Conservation (phyloP, 1,140 invertebrate genomes). For the Calosoma granatense region DNA sequence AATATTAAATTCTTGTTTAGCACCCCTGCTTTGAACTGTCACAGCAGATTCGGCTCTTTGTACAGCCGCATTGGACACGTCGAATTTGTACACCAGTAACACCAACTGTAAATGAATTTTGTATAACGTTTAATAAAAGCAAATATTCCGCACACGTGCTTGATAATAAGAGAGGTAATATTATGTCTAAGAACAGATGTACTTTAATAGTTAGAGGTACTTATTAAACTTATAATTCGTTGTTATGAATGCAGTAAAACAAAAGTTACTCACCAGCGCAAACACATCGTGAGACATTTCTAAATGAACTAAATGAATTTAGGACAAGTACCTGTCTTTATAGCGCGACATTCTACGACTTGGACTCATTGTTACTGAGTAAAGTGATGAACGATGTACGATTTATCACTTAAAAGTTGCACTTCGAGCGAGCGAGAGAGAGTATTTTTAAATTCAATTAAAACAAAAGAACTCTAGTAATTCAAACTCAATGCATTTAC, state of each 20-base stretch:
- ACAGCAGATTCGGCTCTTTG: neutral
- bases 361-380: neutral
- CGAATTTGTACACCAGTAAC: neutral
- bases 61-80: neutral
- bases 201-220: no score
- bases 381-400: conserved; percentile 1
- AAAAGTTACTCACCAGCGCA: neutral
- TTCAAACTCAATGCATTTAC: no score
- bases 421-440: neutral
- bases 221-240: no score
- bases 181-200: no score
- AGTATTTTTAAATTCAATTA: neutral
- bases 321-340: neutral
- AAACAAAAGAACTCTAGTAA: neutral
- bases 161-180: no score
- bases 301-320: neutral
- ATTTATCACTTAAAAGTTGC: conserved; percentile 4
- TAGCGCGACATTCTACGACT: neutral
- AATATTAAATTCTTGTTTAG: neutral
- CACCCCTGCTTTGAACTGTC: neutral
- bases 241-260: no score
- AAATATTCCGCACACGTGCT: no score
- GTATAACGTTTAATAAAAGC: no score
- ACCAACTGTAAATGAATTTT: no score
- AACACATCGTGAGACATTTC: neutral